These are phyloP conservation scores for Asarcornis scutulata DNA, from an alignment of 2,113 vertebrate genomes.

Conservation along the genomic window DNA sequence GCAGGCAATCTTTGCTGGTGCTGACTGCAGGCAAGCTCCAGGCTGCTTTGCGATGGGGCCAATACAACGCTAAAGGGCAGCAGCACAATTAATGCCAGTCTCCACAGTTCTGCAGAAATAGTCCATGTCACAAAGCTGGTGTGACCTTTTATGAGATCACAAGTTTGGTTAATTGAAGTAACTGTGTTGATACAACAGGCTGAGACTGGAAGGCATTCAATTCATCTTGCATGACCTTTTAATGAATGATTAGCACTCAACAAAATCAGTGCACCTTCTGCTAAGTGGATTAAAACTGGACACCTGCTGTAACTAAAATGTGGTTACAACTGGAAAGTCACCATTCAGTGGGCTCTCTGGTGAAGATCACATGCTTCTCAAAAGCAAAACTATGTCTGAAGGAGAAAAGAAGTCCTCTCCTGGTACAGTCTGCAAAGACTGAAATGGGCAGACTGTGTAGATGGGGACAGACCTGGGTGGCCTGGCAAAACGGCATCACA, in stretches of 20 bases:
- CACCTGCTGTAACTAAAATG: conserved; percentile 47
- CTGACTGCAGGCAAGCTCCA: neutral
- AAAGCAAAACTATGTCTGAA: neutral
- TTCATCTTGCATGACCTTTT: conserved; percentile 35
- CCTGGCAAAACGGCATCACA: fast-evolving
- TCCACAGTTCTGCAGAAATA: neutral
- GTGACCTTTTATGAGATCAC: conserved; percentile 39
- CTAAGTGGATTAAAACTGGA: conserved; percentile 60
- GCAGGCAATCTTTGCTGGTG: neutral
- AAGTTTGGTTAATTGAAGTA: conserved; percentile 43
- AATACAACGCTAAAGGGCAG: neutral
- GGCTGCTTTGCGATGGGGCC: neutral
- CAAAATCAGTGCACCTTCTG: conserved; percentile 29
- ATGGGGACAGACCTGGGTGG: neutral
- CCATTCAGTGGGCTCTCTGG: neutral
- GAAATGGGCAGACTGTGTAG: neutral
- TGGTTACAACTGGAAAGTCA: neutral
- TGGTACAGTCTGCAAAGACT: neutral
- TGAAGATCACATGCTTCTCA: conserved; percentile 22
- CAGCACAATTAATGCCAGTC: neutral
- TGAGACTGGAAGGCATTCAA: conserved; percentile 33
- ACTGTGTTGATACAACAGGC: conserved; percentile 33
- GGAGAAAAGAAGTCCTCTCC: neutral
- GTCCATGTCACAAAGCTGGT: neutral
- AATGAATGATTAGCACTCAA: conserved; percentile 50